phyloP scores from a whole-genome alignment of 2,113 vertebrate species.

The Tragelaphus imberbis region DNA sequence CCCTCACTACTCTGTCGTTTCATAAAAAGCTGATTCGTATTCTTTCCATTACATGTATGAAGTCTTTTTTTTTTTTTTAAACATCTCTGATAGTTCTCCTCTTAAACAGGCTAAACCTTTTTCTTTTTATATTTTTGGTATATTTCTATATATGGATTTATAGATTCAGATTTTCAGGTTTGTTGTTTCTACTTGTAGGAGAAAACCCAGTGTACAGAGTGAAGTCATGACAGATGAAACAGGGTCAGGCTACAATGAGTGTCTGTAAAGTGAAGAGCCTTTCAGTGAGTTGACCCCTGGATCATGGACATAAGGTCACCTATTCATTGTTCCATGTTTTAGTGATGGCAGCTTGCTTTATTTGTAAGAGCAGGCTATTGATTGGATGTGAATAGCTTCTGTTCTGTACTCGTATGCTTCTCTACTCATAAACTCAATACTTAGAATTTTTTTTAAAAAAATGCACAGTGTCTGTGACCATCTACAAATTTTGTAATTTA shows the following conservation, averaged over 20 bases:
- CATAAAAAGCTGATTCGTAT: not conserved
- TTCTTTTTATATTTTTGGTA: not conserved
- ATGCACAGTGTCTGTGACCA: not conserved
- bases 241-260: not conserved
- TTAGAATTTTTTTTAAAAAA: not conserved
- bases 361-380: not conserved
- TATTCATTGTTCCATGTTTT: not conserved
- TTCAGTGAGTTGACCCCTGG: not conserved
- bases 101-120: not conserved
- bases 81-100: not conserved
- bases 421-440: not conserved
- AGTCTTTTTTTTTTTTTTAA: not conserved
- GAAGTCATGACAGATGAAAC: not conserved
- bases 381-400: not conserved
- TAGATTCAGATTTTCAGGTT: not conserved
- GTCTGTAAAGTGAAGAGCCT: not conserved
- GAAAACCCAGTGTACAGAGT: not conserved
- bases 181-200: not conserved
- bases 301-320: not conserved
- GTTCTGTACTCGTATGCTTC: not conserved
- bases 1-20: not conserved
- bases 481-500: not conserved
- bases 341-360: not conserved
- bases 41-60: not conserved
- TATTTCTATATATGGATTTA: not conserved